Evolutionary conservation across 2,113 vertebrate species (phyloP), one percentile per base, ranked within the genome.

Genomic region (Cyrtonyx montezumae): DNA sequence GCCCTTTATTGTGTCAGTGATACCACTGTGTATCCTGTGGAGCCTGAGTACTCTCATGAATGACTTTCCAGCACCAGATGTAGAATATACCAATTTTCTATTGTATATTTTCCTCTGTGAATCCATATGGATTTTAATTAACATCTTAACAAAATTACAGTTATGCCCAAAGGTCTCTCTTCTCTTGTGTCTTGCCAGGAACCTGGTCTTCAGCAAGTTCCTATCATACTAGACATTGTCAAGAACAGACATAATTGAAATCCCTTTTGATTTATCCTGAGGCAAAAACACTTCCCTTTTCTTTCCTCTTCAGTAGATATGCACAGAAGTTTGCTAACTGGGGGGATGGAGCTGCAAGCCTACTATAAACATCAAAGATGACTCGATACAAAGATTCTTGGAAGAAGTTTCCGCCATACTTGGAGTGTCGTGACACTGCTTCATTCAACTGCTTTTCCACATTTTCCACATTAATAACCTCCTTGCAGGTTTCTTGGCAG

Each of bases 401-500:
- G 95, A 96, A 96, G 84, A 93, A 82, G 82, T 87, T 96, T 95
- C 69, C 61, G 59, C 89, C 89, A 82, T 95, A 49, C 78, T 94
- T 95, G 85, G 88, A 91, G 75, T 91, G 87, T 93, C 83, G 7
- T 68, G 88, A 87, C 79, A 88, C 77, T 78, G 56, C 75, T 95
- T 94, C 82, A 91, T 79, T 96, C 87, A 95, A 79, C 63, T 82
- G 65, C 74, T 92, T 95, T 93, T 94, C 91, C 73, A 82, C 84
- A 84, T 91, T 93, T 94, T 95, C n/a, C n/a, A 76, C 82, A 88
- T 95, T 96, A 93, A 96, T 94, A 92, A 92, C 90, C 62, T 81
- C 85, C 78, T 96, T 96, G 79, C 88, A 93, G 93, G 79, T 94
- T 96, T 97, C 92, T 96, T 96, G 90, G 88, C 90, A 89, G 63